phyloP scores from a whole-genome alignment of 92 coral and sea anemone species.

The Zoanthus sansibaricus region DNA sequence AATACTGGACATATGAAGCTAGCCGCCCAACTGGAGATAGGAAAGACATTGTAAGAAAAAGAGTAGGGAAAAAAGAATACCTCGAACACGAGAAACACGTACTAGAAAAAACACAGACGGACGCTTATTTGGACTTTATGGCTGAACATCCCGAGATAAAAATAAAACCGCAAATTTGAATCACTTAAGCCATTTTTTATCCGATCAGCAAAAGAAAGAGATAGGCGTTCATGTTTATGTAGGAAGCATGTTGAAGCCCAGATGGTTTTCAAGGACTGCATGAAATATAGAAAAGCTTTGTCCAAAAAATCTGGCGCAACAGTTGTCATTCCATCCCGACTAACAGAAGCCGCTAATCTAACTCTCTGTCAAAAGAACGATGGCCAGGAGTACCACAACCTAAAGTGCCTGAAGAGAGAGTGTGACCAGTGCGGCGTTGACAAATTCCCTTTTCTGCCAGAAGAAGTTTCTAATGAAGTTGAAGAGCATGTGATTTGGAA shows the following conservation, averaged over 20 bases:
- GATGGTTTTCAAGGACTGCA: slow-evolving; percentile 46
- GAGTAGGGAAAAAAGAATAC: slow-evolving; percentile 51
- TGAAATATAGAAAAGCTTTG: slow-evolving; percentile 51
- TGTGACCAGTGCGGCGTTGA: slow-evolving; percentile 67
- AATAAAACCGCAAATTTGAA: slow-evolving; percentile 59
- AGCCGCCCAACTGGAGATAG: slow-evolving; percentile 60
- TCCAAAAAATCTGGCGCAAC: slow-evolving; percentile 1
- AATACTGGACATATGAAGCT: slow-evolving; percentile 53
- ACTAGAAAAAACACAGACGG: slow-evolving; percentile 75
- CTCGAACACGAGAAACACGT: slow-evolving; percentile 59
- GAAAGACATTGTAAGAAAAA: slow-evolving; percentile 50
- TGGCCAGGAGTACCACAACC: slow-evolving; percentile 41
- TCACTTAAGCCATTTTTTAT: slow-evolving; percentile 63
- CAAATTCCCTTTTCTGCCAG: slow-evolving; percentile 27
- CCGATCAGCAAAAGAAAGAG: slow-evolving; percentile 51
- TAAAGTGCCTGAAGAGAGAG: slow-evolving; percentile 54
- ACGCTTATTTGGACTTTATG: slow-evolving; percentile 60
- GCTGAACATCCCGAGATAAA: slow-evolving; percentile 49
- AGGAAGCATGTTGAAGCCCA: slow-evolving; percentile 59
- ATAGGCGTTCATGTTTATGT: slow-evolving; percentile 59
- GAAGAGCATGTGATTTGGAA: slow-evolving; percentile 18
- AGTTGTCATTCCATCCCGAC: slow-evolving; percentile 16
- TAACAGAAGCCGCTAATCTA: slow-evolving; percentile 50
- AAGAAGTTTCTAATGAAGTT: slow-evolving; percentile 35
- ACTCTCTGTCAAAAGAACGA: slow-evolving; percentile 62